phyloP scores from a whole-genome alignment of 2,113 vertebrate genomes.

The Athene cunicularia region DNA sequence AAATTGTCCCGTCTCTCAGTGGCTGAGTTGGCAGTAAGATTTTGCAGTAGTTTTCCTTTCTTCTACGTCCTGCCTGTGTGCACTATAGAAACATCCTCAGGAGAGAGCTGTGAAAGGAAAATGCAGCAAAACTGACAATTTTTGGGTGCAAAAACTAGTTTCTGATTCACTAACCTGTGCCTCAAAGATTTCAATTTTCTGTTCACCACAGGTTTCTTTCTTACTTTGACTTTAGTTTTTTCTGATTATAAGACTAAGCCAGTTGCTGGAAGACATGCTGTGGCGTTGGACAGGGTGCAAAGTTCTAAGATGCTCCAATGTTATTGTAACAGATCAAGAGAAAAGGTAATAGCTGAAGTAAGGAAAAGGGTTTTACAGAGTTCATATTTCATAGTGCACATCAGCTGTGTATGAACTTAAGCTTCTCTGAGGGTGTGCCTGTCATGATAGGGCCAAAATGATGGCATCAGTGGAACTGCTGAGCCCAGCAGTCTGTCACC shows the following conservation, averaged over 20 bases:
- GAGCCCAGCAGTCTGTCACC: too few species aligned
- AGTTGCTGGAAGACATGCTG: background rate
- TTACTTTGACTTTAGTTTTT: background rate
- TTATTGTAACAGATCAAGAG: background rate
- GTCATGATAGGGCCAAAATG: rapidly evolving
- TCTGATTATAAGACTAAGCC: background rate
- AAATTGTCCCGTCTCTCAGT: background rate
- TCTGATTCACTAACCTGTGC: background rate
- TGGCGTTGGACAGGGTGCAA: background rate
- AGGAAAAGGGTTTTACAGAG: background rate
- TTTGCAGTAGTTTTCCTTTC: background rate
- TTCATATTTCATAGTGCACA: background rate
- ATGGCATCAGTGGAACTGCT: too few species aligned
- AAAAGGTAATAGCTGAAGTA: background rate
- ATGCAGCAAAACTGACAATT: background rate
- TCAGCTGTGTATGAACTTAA: background rate
- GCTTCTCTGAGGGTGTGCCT: background rate
- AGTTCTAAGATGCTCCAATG: background rate
- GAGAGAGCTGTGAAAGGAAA: background rate
- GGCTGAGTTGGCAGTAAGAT: background rate
- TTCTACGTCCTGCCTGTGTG: background rate
- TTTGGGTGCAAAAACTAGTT: background rate
- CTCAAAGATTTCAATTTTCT: background rate
- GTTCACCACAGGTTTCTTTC: background rate
- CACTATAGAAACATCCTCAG: background rate